Evolutionary conservation across 1,140 invertebrate genomes (phyloP).

Genomic region (Sitodiplosis mosellana): DNA sequence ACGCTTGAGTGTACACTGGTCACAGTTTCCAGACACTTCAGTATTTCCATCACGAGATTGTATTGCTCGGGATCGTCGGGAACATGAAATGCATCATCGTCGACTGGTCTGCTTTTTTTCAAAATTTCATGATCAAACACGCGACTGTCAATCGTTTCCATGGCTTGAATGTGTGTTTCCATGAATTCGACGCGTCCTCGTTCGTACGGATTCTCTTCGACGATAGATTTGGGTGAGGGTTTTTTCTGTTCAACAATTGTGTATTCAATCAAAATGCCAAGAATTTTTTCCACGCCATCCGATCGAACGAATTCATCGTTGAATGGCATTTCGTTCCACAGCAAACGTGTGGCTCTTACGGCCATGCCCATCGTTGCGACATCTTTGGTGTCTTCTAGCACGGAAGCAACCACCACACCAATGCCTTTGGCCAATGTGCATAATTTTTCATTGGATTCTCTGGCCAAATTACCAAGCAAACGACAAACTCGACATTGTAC

Average conservation of each 20-base stretch:
- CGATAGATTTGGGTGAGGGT: neutral
- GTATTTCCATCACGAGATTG: constrained; percentile 17
- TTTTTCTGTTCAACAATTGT: neutral
- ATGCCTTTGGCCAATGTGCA: constrained; percentile 10
- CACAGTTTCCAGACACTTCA: constrained; percentile 17
- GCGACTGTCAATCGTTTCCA: constrained; percentile 9
- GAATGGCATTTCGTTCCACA: constrained; percentile 16
- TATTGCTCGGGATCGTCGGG: constrained; percentile 15
- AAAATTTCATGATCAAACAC: constrained; percentile 21
- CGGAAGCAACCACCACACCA: constrained; percentile 15
- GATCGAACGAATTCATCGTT: constrained; percentile 14
- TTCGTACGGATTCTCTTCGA: neutral
- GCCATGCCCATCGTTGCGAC: constrained; percentile 21
- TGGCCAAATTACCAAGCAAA: constrained; percentile 19
- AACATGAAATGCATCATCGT: constrained; percentile 11
- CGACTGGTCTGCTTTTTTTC: constrained; percentile 13
- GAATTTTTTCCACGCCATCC: constrained; percentile 9
- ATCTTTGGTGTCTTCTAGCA: constrained; percentile 18
- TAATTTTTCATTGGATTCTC: constrained; percentile 11
- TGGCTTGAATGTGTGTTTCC: neutral
- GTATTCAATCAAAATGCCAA: neutral
- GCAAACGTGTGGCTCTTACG: constrained; percentile 18
- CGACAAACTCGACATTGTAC: constrained; percentile 22
- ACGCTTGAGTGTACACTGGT: constrained; percentile 15
- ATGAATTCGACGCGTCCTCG: neutral